Percentiles rank a stretch among this genome's conserved stretches.
Evolutionary conservation across 2,888 invertebrate species (phyloP).

Genomic region (Leptopterna dolabrata): DNA sequence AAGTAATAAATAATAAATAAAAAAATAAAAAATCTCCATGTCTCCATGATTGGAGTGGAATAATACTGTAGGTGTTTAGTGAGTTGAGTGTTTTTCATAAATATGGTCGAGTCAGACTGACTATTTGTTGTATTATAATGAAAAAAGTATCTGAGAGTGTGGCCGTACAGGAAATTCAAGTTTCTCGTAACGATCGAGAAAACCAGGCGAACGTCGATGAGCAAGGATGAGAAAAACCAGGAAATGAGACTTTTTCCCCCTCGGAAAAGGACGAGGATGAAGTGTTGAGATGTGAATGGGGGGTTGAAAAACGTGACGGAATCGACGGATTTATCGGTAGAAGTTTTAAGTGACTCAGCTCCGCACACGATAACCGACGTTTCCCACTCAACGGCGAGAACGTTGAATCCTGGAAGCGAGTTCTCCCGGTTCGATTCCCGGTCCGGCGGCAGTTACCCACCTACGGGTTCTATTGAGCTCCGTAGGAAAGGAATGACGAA

Average conservation of each 20-base stretch:
- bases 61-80: too few species aligned
- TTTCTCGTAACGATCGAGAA: background rate
- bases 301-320: background rate
- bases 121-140: too few species aligned
- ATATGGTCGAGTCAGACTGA: too few species aligned
- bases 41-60: too few species aligned
- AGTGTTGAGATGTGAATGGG: background rate
- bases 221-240: background rate
- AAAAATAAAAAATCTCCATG: too few species aligned
- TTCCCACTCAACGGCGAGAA: background rate
- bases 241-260: background rate
- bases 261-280: background rate
- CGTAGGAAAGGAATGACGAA: background rate
- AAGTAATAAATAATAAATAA: too few species aligned
- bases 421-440: background rate
- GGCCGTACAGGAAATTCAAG: background rate
- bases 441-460: background rate
- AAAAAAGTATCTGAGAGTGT: background rate
- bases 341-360: slow-evolving; percentile 6
- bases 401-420: background rate
- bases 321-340: background rate
- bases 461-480: background rate
- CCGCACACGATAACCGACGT: background rate
- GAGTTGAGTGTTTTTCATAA: too few species aligned
- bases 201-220: background rate